phyloP scores from a whole-genome alignment of 1,140 invertebrate genomes.

The Tribolium madens region DNA sequence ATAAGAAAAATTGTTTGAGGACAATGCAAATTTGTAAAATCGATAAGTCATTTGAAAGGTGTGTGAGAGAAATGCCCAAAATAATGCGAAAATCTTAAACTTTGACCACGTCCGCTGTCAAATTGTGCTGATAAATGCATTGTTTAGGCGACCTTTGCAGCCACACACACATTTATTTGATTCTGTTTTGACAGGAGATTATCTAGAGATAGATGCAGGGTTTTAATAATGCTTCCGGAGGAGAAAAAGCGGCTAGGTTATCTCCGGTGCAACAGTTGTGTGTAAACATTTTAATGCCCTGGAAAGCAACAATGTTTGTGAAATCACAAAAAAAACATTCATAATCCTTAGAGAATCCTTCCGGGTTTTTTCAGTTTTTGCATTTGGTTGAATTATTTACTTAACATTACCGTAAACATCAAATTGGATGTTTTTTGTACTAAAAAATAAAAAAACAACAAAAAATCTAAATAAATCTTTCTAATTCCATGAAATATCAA shows the following conservation, averaged over 20 bases:
- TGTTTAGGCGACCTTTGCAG: constrained; percentile 1
- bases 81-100: constrained; percentile 4
- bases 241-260: not conserved
- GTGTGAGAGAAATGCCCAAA: not conserved
- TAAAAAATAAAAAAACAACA: no score
- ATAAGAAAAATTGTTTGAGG: no score
- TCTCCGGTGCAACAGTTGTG: constrained; percentile 27
- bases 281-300: constrained; percentile 30
- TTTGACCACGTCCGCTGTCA: constrained; percentile 17
- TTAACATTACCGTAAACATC: no score
- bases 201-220: not conserved
- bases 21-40: no score
- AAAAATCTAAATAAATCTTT: no score
- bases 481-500: no score
- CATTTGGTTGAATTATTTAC: no score
- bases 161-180: constrained; percentile 14
- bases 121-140: constrained; percentile 20
- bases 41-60: not conserved
- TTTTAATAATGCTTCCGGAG: not conserved
- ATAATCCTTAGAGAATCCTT: no score
- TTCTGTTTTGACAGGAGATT: not conserved
- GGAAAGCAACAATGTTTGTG: no score
- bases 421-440: no score
- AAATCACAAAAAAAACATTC: no score
- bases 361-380: no score